Percentiles rank a stretch among this genome's conserved stretches.
Conservation (phyloP, 2,797 vertebrate genomes). For the Cyclopterus lumpus region DNA sequence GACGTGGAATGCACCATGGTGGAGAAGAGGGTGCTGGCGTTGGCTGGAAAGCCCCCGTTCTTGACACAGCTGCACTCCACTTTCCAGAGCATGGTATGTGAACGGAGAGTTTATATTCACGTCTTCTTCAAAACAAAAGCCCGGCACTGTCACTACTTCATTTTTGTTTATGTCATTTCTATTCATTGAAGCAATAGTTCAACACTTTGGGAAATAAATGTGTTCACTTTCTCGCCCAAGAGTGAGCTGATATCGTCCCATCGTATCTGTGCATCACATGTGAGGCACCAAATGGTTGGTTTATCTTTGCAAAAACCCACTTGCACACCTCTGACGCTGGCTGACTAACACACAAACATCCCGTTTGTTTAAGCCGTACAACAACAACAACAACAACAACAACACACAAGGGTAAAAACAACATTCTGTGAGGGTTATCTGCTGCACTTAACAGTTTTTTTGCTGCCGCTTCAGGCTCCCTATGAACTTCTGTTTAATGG, state of each 20-base stretch:
- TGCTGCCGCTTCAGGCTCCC: neutral
- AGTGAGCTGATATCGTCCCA: neutral
- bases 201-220: neutral
- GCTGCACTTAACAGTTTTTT: neutral
- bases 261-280: neutral
- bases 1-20: constrained; percentile 99
- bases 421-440: neutral
- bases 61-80: constrained; percentile 96
- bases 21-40: constrained; percentile 94
- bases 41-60: constrained; percentile 94
- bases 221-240: neutral
- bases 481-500: neutral
- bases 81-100: constrained; percentile 93
- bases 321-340: neutral
- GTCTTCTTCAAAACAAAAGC: neutral
- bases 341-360: neutral
- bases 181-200: too few species aligned
- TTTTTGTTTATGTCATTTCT: neutral
- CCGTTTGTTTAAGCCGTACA: neutral
- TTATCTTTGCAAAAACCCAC: neutral
- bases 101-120: too few species aligned
- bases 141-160: neutral
- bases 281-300: neutral
- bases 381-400: neutral
- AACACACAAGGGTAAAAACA: neutral